Base-by-base conservation (phyloP, 2,113 vertebrate species). In the Microcebus lehilahytsara region DNA sequence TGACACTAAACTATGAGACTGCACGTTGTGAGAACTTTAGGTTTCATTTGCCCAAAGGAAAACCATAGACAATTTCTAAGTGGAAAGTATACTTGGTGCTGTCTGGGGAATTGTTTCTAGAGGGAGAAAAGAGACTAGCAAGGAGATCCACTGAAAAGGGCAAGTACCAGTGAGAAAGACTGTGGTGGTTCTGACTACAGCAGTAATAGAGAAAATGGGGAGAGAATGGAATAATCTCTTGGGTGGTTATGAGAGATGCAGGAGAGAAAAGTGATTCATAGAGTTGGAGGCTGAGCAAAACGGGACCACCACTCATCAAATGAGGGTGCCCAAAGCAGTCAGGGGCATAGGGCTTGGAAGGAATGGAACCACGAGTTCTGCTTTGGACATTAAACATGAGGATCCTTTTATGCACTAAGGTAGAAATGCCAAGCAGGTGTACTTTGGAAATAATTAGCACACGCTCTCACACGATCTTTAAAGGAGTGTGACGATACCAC, bases 341-440 rank as follows among this genome's bases (percentile, higher is more conserved):
- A 16, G 4, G 27, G 6, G 8, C 10, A 0, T 11, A 20, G 8
- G 49, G 3, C 6, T 19, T 34, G 9, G n/a, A 30, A 19, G n/a
- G 14, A 12, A 42, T 1, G 58, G 40, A n/a, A 4, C 7, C 49
- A 1, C 4, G 22, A 85, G 16, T 32, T 5, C 40, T 64, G 30
- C 40, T 67, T 34, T 42, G 34, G 56, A 42, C 5, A 53, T 37
- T 53, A 56, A 75, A 72, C 49, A 6, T 16, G 25, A 89, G 23
- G 40, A 56, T 83, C 62, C 32, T 69, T 74, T 80, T 23, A 64
- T 19, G 20, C 19, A 32, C 2, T 6, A 3, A 46, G 20, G 9
- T 14, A 7, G 49, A 92, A 64, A 94, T 77, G 69, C 42, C 53
- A 83, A 10, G 60, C 71, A 25, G 60, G 25, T 85, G 25, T 84